phyloP scores from a whole-genome alignment of 2,113 vertebrate species.

The Forbesichthys papilliferus region DNA sequence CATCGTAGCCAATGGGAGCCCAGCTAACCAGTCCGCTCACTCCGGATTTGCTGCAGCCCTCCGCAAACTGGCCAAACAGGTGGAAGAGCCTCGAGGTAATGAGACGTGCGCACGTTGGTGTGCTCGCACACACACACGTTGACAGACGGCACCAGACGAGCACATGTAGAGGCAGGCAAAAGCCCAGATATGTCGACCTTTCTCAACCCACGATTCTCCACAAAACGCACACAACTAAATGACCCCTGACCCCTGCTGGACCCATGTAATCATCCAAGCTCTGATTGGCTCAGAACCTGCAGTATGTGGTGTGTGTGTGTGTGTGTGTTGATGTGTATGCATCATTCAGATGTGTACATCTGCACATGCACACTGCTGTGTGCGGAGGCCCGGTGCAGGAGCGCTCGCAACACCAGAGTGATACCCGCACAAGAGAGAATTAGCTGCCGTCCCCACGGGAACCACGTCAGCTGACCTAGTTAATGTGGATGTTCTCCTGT shows the following conservation, averaged over 20 bases:
- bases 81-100: slow-evolving; percentile 97
- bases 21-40: slow-evolving; percentile 90
- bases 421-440: slow-evolving; percentile 57
- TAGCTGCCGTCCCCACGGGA: slow-evolving; percentile 50
- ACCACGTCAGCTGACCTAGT: slow-evolving; percentile 52
- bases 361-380: slow-evolving; percentile 10
- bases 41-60: slow-evolving; percentile 98
- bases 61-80: slow-evolving; percentile 98
- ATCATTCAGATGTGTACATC: not conserved
- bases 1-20: slow-evolving; percentile 95
- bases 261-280: not conserved
- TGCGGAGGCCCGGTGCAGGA: slow-evolving; percentile 3
- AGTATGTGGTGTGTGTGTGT: not conserved
- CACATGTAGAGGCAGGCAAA: not conserved
- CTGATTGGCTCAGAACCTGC: not conserved
- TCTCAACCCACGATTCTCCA: not conserved
- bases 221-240: not conserved
- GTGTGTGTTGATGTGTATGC: not conserved
- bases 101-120: not conserved
- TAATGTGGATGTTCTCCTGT: slow-evolving; percentile 28
- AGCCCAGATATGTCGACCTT: not conserved
- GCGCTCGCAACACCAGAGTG: slow-evolving; percentile 49
- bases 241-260: not conserved
- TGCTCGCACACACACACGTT: not conserved
- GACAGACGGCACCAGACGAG: not conserved